Evolutionary conservation across 2,113 vertebrate species (phyloP).

Genomic region (Alces alces): DNA sequence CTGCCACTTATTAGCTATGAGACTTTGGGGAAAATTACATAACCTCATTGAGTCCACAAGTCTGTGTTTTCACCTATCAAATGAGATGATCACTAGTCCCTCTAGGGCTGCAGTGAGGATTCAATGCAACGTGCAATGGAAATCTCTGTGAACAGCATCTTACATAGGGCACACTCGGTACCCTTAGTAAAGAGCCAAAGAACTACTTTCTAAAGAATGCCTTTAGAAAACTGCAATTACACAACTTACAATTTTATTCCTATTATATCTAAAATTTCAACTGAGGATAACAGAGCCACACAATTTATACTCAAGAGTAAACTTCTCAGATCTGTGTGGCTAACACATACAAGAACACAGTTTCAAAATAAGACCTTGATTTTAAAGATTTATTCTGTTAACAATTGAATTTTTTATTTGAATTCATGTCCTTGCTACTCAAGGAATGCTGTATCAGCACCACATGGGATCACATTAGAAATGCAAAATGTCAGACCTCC

Average conservation of each 20-base stretch:
- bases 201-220: neutral
- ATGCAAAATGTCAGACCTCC: neutral
- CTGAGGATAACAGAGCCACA: neutral
- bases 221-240: neutral
- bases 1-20: neutral
- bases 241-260: neutral
- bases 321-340: neutral
- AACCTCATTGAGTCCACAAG: neutral
- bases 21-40: neutral
- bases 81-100: too few relatives aligned
- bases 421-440: neutral
- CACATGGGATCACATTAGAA: neutral
- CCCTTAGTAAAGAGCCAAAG: neutral
- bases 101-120: neutral
- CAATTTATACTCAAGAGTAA: neutral
- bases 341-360: neutral
- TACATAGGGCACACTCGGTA: neutral
- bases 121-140: neutral
- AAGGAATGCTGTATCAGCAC: neutral
- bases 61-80: neutral
- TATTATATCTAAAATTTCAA: neutral
- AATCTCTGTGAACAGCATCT: neutral
- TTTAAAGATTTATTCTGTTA: neutral
- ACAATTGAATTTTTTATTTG: neutral
- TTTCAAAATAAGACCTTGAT: neutral